These are phyloP conservation scores for Rhyacophila evoluta DNA, from an alignment of 2,888 invertebrate genomes.

Conservation along the genomic window DNA sequence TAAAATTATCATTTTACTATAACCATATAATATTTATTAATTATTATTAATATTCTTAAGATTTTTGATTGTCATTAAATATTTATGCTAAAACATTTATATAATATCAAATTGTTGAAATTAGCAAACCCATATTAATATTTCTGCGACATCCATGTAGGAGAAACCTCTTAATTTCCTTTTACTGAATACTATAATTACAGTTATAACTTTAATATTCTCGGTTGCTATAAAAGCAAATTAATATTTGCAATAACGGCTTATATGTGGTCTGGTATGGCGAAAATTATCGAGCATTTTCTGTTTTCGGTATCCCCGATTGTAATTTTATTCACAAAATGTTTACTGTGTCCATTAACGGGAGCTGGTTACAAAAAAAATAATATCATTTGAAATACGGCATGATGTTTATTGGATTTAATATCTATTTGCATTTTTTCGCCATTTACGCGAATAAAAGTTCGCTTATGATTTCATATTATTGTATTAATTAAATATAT, in stretches of 20 bases:
- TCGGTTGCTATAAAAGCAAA: not conserved
- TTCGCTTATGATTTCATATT: too few relatives aligned
- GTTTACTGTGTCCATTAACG: not conserved
- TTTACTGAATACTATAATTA: not conserved
- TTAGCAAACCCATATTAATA: too few relatives aligned
- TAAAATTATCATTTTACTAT: too few relatives aligned
- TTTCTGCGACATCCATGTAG: not conserved
- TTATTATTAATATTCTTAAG: too few relatives aligned
- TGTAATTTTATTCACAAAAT: constrained; percentile 4
- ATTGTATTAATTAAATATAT: too few relatives aligned
- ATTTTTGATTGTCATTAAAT: too few relatives aligned
- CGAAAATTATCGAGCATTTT: not conserved
- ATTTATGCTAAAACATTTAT: too few relatives aligned
- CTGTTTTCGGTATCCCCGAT: not conserved
- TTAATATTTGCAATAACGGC: not conserved
- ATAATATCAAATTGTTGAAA: too few relatives aligned
- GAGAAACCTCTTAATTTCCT: not conserved
- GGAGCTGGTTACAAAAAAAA: not conserved
- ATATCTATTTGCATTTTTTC: not conserved
- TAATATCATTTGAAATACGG: not conserved
- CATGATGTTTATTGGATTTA: not conserved
- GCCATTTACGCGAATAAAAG: not conserved
- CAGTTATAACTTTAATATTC: not conserved
- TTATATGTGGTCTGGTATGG: not conserved
- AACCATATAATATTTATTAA: too few relatives aligned